A percentile compares a stretch with the other conserved stretches of the same genome.
Conservation (phyloP, 1,140 invertebrate species). For the Drosophila littoralis region DNA sequence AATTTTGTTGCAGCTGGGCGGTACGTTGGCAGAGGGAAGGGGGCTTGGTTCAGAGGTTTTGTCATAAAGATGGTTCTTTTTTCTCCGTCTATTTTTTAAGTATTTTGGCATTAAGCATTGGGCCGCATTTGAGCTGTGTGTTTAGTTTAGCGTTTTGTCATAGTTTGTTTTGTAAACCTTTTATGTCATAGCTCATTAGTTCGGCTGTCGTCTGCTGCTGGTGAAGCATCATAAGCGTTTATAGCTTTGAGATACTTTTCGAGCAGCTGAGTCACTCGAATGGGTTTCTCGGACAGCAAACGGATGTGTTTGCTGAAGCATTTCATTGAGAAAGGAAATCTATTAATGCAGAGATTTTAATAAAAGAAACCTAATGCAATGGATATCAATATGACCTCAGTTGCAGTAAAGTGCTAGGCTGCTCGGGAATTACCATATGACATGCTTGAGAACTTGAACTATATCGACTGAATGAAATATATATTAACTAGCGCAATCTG, state of each 20-base stretch:
- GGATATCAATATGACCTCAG: conserved; percentile 7
- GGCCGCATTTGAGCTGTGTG: conserved; percentile 4
- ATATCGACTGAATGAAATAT: no score
- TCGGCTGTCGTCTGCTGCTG: conserved; percentile 34
- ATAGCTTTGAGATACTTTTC: conserved; percentile 63
- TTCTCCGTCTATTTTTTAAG: conserved; percentile 26
- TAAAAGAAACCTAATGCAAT: background rate
- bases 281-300: conserved; percentile 23
- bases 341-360: conserved; percentile 24
- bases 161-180: conserved; percentile 69
- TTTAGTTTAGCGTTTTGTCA: conserved; percentile 37
- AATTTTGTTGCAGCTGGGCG: conserved; percentile 59
- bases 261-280: conserved; percentile 50
- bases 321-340: conserved; percentile 48
- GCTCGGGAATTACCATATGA: no score
- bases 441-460: no score
- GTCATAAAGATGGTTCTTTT: conserved; percentile 52
- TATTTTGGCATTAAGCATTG: conserved; percentile 30
- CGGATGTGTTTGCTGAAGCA: conserved; percentile 41
- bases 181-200: conserved; percentile 77
- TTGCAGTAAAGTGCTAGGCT: background rate
- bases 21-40: conserved; percentile 1
- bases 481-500: no score
- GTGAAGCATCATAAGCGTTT: conserved; percentile 55
- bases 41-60: conserved; percentile 61